Conservation (phyloP, 2,797 vertebrate genomes). For the Myripristis jacobus region DNA sequence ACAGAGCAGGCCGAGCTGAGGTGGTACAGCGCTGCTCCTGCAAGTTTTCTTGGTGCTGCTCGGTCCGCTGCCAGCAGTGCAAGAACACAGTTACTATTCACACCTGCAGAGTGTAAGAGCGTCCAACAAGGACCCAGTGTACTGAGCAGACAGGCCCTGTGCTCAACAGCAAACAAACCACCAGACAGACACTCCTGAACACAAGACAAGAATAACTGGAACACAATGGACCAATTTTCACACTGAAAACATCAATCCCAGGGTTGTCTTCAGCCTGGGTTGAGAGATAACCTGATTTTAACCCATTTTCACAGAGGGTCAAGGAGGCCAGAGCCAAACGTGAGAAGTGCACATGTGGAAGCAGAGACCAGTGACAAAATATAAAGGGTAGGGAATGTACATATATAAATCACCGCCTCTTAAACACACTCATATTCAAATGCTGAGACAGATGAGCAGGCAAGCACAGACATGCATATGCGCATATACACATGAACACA, state of each 20-base stretch:
- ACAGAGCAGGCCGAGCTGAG: constrained; percentile 77
- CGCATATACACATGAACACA: constrained; percentile 10
- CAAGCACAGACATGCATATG: constrained; percentile 22
- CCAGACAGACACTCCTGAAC: constrained; percentile 42
- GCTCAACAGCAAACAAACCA: not conserved
- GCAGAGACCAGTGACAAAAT: constrained; percentile 23
- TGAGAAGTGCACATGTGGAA: constrained; percentile 16
- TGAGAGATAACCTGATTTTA: constrained; percentile 6
- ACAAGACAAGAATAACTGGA: constrained; percentile 3
- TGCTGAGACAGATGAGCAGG: constrained; percentile 9
- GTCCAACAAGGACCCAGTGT: constrained; percentile 9
- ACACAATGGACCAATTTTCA: constrained; percentile 11
- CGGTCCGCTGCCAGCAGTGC: constrained; percentile 84
- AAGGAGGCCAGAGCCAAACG: constrained; percentile 14
- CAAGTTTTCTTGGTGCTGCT: constrained; percentile 87
- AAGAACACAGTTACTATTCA: constrained; percentile 83
- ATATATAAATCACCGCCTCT: not conserved
- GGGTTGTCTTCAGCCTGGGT: constrained; percentile 8
- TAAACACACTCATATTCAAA: constrained; percentile 4
- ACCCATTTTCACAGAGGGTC: constrained; percentile 16
- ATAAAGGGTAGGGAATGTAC: constrained; percentile 7
- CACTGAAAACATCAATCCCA: constrained; percentile 11
- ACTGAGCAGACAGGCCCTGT: constrained; percentile 2
- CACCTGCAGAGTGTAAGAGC: constrained; percentile 79
- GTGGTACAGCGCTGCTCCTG: constrained; percentile 85